Base-by-base conservation (phyloP, 2,888 invertebrate species). In the Aradus depressus region DNA sequence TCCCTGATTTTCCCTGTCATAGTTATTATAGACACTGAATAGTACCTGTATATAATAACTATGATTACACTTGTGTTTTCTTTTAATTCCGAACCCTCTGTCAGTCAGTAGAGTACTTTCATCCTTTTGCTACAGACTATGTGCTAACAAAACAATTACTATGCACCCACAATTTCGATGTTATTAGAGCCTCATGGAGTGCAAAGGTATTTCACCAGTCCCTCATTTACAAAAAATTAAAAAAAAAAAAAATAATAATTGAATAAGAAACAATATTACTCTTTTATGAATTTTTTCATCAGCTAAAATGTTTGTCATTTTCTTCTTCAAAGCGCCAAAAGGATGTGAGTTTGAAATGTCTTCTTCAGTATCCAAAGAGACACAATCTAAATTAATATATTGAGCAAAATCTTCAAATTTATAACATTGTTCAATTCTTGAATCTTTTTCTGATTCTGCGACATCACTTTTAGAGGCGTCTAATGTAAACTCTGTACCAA, bases 241-340 rank as follows among this genome's bases (percentile, higher is more conserved):
- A 16, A 8, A 14, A 6, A 41, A 6, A 10, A 8, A 10, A 18
- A 41, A 8, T 41, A 21, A n/a, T 25, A 26, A 8, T 18, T 25
- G n/a, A n/a, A 14, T 10, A 43, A 43, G 16, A 6, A 28, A 21
- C 41, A 23, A n/a, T 8, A 10, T 38, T 35, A 54, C 54, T 32
- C 25, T 28, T 52, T 55, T 55, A 25, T 31, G 39, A 19, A 55
- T 6, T 48, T 51, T 51, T 28, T 53, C 55, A 38, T 55, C 53
- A 4, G 42, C 28, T 10, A 41, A 44, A 14, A 55, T 16, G 21
- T 35, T 42, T 2, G 31, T 44, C 55, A 55, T 55, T 31, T 47
- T 50, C n/a, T 34, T n/a, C 2, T 26, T 25, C 3, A 55, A 19
- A 6, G 12, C 18, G 6, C 48, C 51, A 41, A 55, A 55, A 3